phyloP scores from a whole-genome alignment of 2,113 vertebrate species.

The Chinchilla lanigera region DNA sequence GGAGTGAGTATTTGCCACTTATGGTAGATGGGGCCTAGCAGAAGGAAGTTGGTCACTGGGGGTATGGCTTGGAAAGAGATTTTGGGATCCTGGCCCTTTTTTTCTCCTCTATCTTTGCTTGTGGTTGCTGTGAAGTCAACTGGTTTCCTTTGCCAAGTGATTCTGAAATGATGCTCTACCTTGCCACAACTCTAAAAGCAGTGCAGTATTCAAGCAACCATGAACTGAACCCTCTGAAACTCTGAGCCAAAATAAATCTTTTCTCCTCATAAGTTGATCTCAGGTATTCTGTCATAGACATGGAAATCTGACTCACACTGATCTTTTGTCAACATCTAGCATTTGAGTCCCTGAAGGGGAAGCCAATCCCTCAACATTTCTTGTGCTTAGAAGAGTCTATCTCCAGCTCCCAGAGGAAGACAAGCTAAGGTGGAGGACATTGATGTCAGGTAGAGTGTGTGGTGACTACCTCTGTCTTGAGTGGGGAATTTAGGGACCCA shows the following conservation, averaged over 20 bases:
- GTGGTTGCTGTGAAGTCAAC: neutral
- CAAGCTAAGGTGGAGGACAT: rapidly evolving
- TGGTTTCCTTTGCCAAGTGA: neutral
- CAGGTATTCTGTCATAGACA: neutral
- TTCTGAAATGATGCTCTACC: neutral
- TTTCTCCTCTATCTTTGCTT: neutral
- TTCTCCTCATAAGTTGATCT: neutral
- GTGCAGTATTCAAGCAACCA: neutral
- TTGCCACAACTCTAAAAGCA: neutral
- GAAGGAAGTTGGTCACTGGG: neutral
- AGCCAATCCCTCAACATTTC: neutral
- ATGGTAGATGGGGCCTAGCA: neutral
- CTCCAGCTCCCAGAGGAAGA: neutral
- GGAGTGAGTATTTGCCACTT: neutral
- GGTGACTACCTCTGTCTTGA: rapidly evolving
- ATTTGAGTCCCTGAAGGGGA: neutral
- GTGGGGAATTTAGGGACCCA: too few species aligned
- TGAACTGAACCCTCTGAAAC: neutral
- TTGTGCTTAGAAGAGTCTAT: neutral
- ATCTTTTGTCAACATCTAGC: neutral
- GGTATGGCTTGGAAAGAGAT: neutral
- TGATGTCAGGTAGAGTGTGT: rapidly evolving
- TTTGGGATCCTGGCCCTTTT: neutral
- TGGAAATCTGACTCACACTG: neutral
- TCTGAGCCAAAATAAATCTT: neutral